Evolutionary conservation across 1,140 invertebrate species (phyloP), one percentile per base, ranked within the genome.

Genomic region (Orius insidiosus): DNA sequence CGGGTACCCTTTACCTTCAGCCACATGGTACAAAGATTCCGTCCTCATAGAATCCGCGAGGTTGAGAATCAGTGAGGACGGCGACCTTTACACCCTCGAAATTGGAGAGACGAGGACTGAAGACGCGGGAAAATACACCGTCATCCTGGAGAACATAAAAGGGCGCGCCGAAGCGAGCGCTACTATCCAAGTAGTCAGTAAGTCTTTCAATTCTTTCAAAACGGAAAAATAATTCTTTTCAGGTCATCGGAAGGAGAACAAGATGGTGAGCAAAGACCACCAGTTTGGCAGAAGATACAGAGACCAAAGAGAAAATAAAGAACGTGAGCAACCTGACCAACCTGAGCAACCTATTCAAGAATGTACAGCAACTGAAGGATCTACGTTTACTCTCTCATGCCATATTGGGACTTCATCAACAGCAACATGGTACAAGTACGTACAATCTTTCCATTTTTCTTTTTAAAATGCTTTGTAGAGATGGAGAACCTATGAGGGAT

Each of bases 1-100:
- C 5, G 84, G 84, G 1, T 68, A 83, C 53, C 83, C 83, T 0
- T 62, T 70, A 0, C 83, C 83, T 0, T 82, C 77, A 76, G 70
- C 76, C 0, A 72, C 70, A 3, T 87, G 85, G 85, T 80, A 85
- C 56, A 85, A 85, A 56, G 77, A 86, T 54, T 75, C 78, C 3
- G 50, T 67, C 4, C 63, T 69, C 11, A 68, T 83, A 2, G 75
- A 74, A 1, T 74, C 69, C 0, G 60, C 72, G 0, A 68, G 80
- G 34, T 70, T 84, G 5, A 70, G 66, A 1, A 69, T 86, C 4
- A 75, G 70, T 36, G 83, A 87, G 57, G 71, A 74, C 33, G 80
- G 85, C 47, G 84, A 87, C 65, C 55, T 74, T 44, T 66, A 78
- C 33, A 74, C 78, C 31, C 64, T 95, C 18, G 76, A 85, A 63